Base-by-base conservation (phyloP, 2,797 vertebrate genomes). In the Spinibarbus caldwelli region DNA sequence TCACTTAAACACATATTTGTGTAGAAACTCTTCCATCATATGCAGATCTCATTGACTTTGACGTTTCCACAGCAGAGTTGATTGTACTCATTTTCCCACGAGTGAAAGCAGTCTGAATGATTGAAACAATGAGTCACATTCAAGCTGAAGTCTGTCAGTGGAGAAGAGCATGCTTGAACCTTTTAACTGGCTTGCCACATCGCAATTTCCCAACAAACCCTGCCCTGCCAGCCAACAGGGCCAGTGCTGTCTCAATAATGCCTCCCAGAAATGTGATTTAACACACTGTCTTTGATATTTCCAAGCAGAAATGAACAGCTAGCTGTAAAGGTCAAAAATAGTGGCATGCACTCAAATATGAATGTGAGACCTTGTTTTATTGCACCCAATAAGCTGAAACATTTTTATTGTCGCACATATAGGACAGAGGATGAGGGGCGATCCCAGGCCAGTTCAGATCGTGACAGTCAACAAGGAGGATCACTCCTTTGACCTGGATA, bases 401-500 rank as follows among this genome's bases (percentile, higher is more conserved):
- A 17, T 59, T 36, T 72, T 66, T 47, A 72, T 78, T 88, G 76
- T 57, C 66, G 0, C 86, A 68, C 66, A 83, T 91, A 26, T 38
- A 73, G 70, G 80, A 82, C 66, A 66, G 89, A 94, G 47, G 54
- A 96, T 96, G 95, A 88, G 91, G 86, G 88, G 85, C 9, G 89
- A 93, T 87, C 95, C 95, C 68, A 92, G 94, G 4, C 95, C 97
- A 54, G 94, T 97, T 89, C 97, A 97, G 87, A 95, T 98, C 0
- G 96, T 98, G 83, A 86, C 93, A 9, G 96, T 98, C 75, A 94
- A 91, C 83, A 97, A 97, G 92, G 95, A 96, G 34, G 92, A 97
- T 0, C 97, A 98, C 91, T 96, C 96, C 71, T 98, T 97, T 78
- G 90, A 93, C 47, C 91, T 98, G 89, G 95, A 98, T 57, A 95